Percentiles rank a stretch among this genome's conserved stretches.
Conservation (phyloP, 2,888 invertebrate genomes). For the Chelonus formosanus region DNA sequence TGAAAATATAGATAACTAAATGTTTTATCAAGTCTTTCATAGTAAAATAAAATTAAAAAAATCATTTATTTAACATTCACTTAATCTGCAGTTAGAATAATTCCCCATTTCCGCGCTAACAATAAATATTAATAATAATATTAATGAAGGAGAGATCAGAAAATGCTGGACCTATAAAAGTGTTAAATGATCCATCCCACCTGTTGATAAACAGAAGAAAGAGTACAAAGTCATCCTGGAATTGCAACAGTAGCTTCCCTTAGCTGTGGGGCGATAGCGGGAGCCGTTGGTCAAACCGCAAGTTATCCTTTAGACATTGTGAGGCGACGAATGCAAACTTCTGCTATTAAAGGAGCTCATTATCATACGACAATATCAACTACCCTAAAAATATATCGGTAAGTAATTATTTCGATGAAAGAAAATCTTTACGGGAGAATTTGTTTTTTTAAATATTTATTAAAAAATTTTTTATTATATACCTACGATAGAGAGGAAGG, state of each 20-base stretch:
- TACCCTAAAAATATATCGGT: slow-evolving; percentile 76
- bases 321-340: slow-evolving; percentile 76
- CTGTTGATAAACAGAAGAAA: slow-evolving; percentile 50
- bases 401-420: slow-evolving; percentile 49
- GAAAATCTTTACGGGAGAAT: no score
- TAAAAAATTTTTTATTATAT: slow-evolving; percentile 1
- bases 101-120: no score
- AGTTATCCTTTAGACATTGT: slow-evolving; percentile 98
- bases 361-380: slow-evolving; percentile 73
- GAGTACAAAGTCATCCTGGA: slow-evolving; percentile 53
- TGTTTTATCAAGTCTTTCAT: no score
- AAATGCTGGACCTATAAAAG: slow-evolving; percentile 11
- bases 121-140: no score
- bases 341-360: slow-evolving; percentile 67
- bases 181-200: slow-evolving; percentile 22
- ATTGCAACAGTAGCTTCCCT: slow-evolving; percentile 72
- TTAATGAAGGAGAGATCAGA: slow-evolving; percentile 7
- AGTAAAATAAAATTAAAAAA: no score
- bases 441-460: slow-evolving; percentile 1
- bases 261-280: slow-evolving; percentile 88
- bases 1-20: no score
- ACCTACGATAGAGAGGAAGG: slow-evolving; percentile 80
- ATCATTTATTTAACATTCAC: no score
- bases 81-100: no score
- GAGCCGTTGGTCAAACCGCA: slow-evolving; percentile 91